Evolutionary conservation across 2,113 vertebrate genomes (phyloP), one percentile per base, ranked within the genome.

Genomic region (Gambusia holbrooki): DNA sequence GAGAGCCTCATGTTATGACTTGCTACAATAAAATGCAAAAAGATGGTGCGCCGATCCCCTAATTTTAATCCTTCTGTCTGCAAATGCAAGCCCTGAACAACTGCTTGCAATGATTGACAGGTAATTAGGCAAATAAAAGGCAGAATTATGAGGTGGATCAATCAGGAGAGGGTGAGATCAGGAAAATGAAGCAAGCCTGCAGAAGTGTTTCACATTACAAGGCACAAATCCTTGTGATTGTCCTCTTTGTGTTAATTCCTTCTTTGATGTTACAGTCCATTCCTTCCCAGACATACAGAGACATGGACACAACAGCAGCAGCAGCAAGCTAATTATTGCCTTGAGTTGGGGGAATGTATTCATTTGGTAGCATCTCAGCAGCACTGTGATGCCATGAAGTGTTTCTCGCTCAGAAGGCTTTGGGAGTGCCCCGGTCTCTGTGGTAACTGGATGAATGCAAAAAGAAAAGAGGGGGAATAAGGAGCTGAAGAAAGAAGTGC

Each of bases 1-100:
- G 35, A 79, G 82, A 5, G n/a, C 74, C 77, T 81, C 61, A 75
- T 85, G 75, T 84, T 79, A 91, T 84, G 83, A 76, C 79, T 82
- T 32, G 33, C 63, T 69, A 58, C 69, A 67, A 66, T 71, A 60
- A 66, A 83, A 84, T 66, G 73, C 64, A 73, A 80, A 79, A 25
- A 58, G 3, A 25, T 8, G 22, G 8, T 8, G 12, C 69, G 66
- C 84, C 66, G 72, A 37, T 72, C 68, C 51, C 27, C 37, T 84
- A 88, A 89, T 87, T 87, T 48, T 32, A 69, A 75, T 40, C 69
- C 27, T 48, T 13, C 11, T 45, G 60, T 61, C 78, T 54, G 58
- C 71, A 75, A 78, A 84, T 82, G 73, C 81, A n/a, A 65, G 67
- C 71, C 35, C 25, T 66, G 48, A 74, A 85, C 70, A 74, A 25